Base-by-base conservation (phyloP, 2,797 vertebrate species). In the Emys orbicularis region DNA sequence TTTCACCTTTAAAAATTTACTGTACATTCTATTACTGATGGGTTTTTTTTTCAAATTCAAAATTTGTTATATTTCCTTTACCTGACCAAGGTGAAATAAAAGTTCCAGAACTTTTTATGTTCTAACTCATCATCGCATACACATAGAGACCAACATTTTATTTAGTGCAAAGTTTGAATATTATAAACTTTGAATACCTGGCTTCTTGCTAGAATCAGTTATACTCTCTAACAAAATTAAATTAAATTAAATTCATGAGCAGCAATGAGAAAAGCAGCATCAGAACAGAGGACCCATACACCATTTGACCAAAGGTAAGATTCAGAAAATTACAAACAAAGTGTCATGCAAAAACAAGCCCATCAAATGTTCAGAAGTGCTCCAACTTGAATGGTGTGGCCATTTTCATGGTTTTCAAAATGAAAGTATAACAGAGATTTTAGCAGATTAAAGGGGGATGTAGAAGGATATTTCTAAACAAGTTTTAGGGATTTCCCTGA, bases 381-480 rank as follows among this genome's bases (percentile, higher is more conserved):
- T 1, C 0, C 41, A 37, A 0, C 81, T 21, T 49, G 72, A 1
- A 21, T 9, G 68, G 12, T 44, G 13, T 49, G 41, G 44, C 74
- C 47, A 47, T 49, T 31, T 49, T 49, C 44, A 77, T 49, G 15
- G 27, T 47, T 77, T 29, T 47, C 21, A 29, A 49, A 77, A 49
- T 29, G 25, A 77, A 49, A 72, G 76, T 12, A 47, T 37, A 25
- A 2, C 81, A 25, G 34, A 3, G 21, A 77, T 77, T 77, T 49
- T 49, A 29, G 47, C 56, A 87, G 54, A 1, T 83, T 85, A 54
- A 8, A 15, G 21, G 77, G 90, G 87, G 96, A 94, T 91, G 93
- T 77, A 83, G 89, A 59, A 21, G 34, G 12, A 25, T 12, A 23
- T 37, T 25, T n/a, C 15, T 29, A 85, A 50, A 57, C 27, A 3